These are phyloP conservation scores for Lanistes nyassanus DNA, from an alignment of 1,140 invertebrate species.

Conservation along the genomic window DNA sequence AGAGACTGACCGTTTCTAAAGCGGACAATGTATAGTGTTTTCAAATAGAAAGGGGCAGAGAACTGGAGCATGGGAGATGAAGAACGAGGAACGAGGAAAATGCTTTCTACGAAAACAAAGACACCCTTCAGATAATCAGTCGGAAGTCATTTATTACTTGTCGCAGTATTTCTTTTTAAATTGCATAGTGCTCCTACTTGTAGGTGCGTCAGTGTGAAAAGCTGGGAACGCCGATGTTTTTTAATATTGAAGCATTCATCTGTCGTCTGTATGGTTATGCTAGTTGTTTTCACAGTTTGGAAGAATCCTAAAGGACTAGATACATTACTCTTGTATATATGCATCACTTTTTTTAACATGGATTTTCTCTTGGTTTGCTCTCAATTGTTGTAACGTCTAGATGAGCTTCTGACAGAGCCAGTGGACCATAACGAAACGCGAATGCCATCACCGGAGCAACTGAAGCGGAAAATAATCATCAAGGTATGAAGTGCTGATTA, in stretches of 20 bases:
- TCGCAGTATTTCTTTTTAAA: background rate
- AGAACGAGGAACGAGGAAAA: background rate
- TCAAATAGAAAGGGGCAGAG: background rate
- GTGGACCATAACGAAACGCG: constrained; percentile 82
- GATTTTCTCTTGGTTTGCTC: background rate
- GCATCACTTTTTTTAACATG: background rate
- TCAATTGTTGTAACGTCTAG: constrained; percentile 57
- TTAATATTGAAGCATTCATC: no score
- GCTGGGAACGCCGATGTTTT: no score
- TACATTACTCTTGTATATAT: background rate
- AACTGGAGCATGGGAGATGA: background rate
- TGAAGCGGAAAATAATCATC: constrained; percentile 67
- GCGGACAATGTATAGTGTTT: background rate
- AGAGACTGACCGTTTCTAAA: no score
- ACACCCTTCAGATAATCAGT: background rate
- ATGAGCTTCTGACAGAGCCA: constrained; percentile 81
- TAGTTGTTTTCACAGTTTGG: background rate
- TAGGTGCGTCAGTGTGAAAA: constrained; percentile 1
- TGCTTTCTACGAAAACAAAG: background rate
- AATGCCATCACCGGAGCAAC: constrained; percentile 87
- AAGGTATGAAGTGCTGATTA: constrained; percentile 48
- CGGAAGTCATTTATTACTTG: background rate
- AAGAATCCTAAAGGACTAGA: background rate
- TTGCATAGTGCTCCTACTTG: constrained; percentile 7
- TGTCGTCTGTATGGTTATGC: background rate